Evolutionary conservation across 2,797 vertebrate genomes (phyloP).

Genomic region (Sphenodon punctatus): DNA sequence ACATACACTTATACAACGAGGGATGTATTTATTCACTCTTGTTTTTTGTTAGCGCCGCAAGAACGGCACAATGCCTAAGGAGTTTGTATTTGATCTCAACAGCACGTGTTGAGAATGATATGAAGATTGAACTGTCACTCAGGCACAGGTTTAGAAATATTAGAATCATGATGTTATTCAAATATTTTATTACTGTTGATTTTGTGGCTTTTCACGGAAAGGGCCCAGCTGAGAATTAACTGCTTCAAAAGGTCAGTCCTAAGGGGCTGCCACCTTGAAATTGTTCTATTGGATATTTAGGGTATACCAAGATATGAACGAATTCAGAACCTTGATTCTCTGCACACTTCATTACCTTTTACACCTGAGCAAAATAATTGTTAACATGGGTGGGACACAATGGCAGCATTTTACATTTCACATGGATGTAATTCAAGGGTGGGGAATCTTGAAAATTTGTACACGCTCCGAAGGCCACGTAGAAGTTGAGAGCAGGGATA

Average conservation of each 20-base stretch:
- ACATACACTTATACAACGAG: slow-evolving; percentile 40
- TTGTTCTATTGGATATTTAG: not conserved
- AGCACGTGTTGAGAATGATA: not conserved
- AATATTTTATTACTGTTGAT: not conserved
- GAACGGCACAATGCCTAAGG: slow-evolving; percentile 28
- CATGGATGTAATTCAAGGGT: too few relatives aligned
- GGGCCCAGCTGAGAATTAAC: not conserved
- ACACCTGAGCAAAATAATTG: not conserved
- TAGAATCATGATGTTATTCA: not conserved
- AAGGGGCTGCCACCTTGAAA: not conserved
- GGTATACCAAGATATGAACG: not conserved
- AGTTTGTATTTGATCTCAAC: not conserved
- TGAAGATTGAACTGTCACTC: not conserved
- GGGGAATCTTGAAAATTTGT: too few relatives aligned
- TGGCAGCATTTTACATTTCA: too few relatives aligned
- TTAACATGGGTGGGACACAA: too few relatives aligned
- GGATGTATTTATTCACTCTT: slow-evolving; percentile 33
- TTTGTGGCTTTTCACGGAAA: not conserved
- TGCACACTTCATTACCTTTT: not conserved
- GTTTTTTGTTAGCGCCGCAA: not conserved
- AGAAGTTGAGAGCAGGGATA: too few relatives aligned
- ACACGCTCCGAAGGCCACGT: too few relatives aligned
- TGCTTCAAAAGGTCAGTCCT: not conserved
- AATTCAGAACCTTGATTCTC: not conserved
- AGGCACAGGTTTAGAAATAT: not conserved